A percentile compares a stretch with the other conserved stretches of the same genome.
Evolutionary conservation across 2,113 vertebrate species (phyloP).

Genomic region (Craseonycteris thonglongyai): DNA sequence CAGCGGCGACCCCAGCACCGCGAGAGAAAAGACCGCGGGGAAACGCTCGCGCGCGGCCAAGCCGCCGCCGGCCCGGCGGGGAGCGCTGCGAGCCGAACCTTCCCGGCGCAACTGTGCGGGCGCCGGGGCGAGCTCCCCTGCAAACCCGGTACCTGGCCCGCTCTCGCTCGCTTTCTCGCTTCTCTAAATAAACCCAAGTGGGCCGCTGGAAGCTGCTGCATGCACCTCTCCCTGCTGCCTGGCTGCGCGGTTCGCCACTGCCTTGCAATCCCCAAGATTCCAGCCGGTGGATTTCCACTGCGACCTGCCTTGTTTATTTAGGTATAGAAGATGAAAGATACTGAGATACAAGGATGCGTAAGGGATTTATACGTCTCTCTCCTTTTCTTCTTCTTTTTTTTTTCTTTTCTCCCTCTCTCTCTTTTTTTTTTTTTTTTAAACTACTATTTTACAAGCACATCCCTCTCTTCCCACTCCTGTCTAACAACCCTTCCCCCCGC

Average conservation of each 20-base stretch:
- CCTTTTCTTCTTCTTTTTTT: background rate
- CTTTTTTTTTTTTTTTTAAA: background rate
- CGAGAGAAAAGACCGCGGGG: background rate
- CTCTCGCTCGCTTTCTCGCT: background rate
- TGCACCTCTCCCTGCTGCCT: background rate
- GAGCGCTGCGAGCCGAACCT: conserved; percentile 22
- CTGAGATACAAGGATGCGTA: conserved; percentile 13
- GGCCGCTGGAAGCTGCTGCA: background rate
- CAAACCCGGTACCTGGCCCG: background rate
- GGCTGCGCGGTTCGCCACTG: conserved; percentile 23
- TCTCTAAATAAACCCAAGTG: background rate
- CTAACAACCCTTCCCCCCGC: background rate
- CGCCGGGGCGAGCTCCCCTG: background rate
- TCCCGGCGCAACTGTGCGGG: background rate
- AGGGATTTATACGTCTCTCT: background rate
- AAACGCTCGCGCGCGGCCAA: background rate
- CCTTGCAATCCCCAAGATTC: background rate
- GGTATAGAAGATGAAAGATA: conserved; percentile 21
- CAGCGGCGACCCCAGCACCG: background rate
- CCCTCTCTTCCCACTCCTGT: conserved; percentile 30
- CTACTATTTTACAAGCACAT: conserved; percentile 44
- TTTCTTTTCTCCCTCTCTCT: background rate
- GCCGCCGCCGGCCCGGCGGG: background rate
- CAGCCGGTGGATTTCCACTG: conserved; percentile 4
- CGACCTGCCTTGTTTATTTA: conserved; percentile 61